Percentiles rank a stretch among this genome's conserved stretches.
These are phyloP conservation scores for Bagarius yarrelli DNA, from an alignment of 2,113 vertebrate genomes.

Conservation along the genomic window DNA sequence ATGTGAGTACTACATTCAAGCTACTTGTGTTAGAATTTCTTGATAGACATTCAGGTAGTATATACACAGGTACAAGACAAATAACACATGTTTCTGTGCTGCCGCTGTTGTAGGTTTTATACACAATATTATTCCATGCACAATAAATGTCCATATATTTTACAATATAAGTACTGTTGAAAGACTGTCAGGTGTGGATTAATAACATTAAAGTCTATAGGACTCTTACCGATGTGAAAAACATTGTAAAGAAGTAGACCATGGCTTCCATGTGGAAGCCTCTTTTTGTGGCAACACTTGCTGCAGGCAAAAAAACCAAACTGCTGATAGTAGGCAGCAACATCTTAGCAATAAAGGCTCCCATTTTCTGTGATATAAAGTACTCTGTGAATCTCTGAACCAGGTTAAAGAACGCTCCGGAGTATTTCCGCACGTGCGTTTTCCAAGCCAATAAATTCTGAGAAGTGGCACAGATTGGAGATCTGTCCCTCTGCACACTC, in stretches of 20 bases:
- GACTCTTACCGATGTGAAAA: slow-evolving; percentile 87
- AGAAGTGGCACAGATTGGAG: background rate
- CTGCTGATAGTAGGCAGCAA: slow-evolving; percentile 91
- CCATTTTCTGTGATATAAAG: slow-evolving; percentile 71
- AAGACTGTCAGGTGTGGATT: background rate
- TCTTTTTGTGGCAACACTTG: slow-evolving; percentile 87
- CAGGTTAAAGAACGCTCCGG: slow-evolving; percentile 8
- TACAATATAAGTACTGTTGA: background rate
- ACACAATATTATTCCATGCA: background rate
- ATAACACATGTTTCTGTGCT: background rate
- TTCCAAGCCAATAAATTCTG: background rate
- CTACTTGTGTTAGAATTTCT: background rate
- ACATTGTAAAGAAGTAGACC: slow-evolving; percentile 98
- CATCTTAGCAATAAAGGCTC: slow-evolving; percentile 87
- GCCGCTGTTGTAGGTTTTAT: background rate
- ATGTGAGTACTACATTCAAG: background rate
- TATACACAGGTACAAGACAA: background rate
- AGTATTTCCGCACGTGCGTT: background rate
- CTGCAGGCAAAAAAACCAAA: slow-evolving; percentile 85
- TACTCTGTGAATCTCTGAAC: background rate
- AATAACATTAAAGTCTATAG: background rate
- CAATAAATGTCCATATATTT: no score
- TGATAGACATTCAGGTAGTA: background rate
- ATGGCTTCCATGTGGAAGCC: slow-evolving; percentile 98
- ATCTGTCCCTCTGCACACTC: slow-evolving; percentile 15